Conservation (phyloP, 2,797 vertebrate genomes). For the Xiphorhynchus erythropygius region DNA sequence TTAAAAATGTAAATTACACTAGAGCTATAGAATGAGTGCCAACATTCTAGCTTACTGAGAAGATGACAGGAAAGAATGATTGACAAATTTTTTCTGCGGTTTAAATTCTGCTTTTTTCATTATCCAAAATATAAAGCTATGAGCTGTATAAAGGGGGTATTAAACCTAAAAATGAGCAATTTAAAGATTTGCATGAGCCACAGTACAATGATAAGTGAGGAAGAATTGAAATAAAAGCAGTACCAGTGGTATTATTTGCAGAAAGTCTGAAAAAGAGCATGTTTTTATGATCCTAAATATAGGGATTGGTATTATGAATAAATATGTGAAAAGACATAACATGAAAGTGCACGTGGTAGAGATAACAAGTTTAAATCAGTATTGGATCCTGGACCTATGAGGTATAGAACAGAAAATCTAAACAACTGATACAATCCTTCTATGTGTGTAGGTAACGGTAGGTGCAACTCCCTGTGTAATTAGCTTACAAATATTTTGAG, state of each 20-base stretch:
- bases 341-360: background rate
- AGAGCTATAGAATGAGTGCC: background rate
- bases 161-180: slow-evolving; percentile 4
- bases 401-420: background rate
- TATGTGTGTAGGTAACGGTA: background rate
- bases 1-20: slow-evolving; percentile 51
- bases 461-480: background rate
- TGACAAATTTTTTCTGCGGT: background rate
- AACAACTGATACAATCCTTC: background rate
- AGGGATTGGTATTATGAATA: background rate
- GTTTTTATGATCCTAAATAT: background rate
- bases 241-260: background rate
- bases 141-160: background rate
- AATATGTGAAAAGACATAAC: background rate
- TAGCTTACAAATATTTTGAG: background rate
- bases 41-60: background rate
- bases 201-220: background rate
- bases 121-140: background rate
- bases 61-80: slow-evolving; percentile 18
- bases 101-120: background rate
- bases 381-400: background rate
- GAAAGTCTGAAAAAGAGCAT: background rate
- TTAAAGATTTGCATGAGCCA: background rate
- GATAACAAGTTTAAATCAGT: background rate
- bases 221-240: background rate